Percentiles rank a stretch among this genome's conserved stretches.
These are phyloP conservation scores for Laterallus jamaicensis DNA, from an alignment of 2,113 vertebrate genomes.

Conservation along the genomic window DNA sequence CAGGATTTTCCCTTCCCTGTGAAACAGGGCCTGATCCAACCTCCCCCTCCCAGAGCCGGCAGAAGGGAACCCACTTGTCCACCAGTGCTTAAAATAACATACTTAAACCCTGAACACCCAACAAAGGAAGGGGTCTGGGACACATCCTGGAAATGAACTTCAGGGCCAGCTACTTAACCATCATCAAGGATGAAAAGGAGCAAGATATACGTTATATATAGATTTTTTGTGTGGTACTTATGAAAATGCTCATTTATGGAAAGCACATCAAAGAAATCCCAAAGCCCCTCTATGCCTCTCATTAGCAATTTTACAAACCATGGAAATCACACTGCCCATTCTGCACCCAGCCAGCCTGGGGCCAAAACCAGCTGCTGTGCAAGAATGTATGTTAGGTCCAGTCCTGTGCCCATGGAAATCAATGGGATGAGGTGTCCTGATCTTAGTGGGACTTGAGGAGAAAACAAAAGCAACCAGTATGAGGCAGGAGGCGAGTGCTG, in stretches of 20 bases:
- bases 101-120: neutral
- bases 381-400: neutral
- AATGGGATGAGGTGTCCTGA: neutral
- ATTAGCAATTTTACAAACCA: neutral
- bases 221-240: neutral
- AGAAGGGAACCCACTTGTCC: neutral
- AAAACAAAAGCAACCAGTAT: rapidly evolving
- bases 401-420: neutral
- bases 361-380: neutral
- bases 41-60: neutral
- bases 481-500: neutral
- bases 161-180: neutral
- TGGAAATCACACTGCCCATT: neutral
- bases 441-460: neutral
- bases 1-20: neutral
- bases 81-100: neutral
- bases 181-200: neutral
- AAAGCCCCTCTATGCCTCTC: neutral
- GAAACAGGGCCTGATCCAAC: neutral
- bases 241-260: neutral
- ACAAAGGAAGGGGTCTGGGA: neutral
- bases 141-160: neutral
- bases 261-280: neutral
- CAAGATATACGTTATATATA: rapidly evolving
- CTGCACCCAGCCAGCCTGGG: neutral